A percentile compares a stretch with the other conserved stretches of the same genome.
phyloP scores from a whole-genome alignment of 2,797 vertebrate species.

The Spea hammondii region DNA sequence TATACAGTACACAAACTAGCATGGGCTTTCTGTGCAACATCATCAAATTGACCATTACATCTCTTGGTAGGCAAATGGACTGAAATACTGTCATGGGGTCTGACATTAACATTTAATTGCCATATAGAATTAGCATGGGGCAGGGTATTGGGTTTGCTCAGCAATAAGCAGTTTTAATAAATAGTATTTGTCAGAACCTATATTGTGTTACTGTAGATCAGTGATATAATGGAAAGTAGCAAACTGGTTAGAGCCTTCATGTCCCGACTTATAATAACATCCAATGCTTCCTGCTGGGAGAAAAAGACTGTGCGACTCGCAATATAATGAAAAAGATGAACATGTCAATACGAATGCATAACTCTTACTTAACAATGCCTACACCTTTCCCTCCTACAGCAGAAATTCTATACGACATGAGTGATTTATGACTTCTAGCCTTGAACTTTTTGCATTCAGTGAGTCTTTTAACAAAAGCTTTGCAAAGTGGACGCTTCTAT shows the following conservation, averaged over 20 bases:
- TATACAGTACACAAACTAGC: too few relatives aligned
- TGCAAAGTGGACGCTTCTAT: neutral
- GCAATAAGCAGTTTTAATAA: constrained; percentile 6
- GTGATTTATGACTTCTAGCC: constrained; percentile 18
- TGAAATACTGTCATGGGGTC: neutral
- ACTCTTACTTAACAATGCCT: constrained; percentile 49
- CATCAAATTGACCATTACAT: too few relatives aligned
- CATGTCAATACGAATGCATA: constrained; percentile 45
- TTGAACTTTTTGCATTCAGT: neutral
- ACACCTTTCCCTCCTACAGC: constrained; percentile 2
- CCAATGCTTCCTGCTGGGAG: constrained; percentile 24
- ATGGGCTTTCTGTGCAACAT: too few relatives aligned
- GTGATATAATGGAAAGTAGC: constrained; percentile 6
- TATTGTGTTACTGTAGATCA: neutral
- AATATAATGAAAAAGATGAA: constrained; percentile 49
- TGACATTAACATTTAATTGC: neutral
- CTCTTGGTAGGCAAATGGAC: too few relatives aligned
- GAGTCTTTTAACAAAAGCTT: neutral
- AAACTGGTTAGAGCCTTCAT: constrained; percentile 31
- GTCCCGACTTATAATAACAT: constrained; percentile 42
- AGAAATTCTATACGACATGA: constrained; percentile 13
- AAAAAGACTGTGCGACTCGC: constrained; percentile 38
- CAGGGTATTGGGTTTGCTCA: neutral
- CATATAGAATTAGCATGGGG: neutral
- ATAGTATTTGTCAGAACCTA: constrained; percentile 31